phyloP scores from a whole-genome alignment of 2,797 vertebrate genomes.

The Taeniopygia guttata region DNA sequence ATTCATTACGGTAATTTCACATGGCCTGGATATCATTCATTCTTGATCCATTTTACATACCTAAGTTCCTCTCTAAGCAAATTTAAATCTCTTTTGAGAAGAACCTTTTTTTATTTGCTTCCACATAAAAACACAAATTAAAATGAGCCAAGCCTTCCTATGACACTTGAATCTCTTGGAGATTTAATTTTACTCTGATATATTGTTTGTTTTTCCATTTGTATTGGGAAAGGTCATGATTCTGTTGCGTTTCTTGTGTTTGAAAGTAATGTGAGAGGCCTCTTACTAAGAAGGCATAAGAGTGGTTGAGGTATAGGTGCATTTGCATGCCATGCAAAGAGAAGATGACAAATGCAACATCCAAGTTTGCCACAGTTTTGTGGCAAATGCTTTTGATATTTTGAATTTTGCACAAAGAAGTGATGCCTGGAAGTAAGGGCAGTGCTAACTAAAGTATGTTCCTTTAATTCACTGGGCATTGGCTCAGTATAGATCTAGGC shows the following conservation, averaged over 20 bases:
- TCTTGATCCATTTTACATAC: background rate
- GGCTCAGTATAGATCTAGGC: background rate
- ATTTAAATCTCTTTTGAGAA: background rate
- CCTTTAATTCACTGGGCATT: background rate
- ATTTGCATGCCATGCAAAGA: background rate
- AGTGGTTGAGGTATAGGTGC: background rate
- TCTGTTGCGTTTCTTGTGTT: background rate
- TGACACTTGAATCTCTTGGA: background rate
- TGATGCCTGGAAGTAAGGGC: background rate
- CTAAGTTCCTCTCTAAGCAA: background rate
- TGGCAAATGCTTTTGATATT: background rate
- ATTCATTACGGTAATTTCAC: background rate
- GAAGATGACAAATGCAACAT: background rate
- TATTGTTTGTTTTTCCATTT: background rate
- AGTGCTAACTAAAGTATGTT: background rate
- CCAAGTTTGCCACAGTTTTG: background rate
- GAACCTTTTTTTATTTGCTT: background rate
- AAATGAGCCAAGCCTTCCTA: background rate
- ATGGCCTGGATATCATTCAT: background rate
- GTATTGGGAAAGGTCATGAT: background rate
- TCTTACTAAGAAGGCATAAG: background rate
- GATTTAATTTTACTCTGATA: background rate
- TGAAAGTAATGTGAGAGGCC: background rate
- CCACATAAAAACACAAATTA: background rate
- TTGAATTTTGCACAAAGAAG: background rate